Evolutionary conservation across 2,888 invertebrate species (phyloP).

Genomic region (Elegia similella): DNA sequence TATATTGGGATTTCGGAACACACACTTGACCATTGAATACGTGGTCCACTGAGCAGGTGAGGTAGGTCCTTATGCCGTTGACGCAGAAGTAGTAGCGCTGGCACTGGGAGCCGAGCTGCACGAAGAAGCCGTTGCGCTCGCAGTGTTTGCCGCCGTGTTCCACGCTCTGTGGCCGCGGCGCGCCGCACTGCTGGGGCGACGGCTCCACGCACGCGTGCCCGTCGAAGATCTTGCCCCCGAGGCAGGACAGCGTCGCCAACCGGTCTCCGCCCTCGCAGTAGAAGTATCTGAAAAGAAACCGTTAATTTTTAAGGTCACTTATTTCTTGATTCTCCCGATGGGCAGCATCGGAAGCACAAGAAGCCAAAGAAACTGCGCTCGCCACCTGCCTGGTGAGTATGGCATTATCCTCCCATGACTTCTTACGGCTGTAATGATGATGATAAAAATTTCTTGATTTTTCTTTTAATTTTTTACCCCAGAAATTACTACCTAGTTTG

Average conservation of each 20-base stretch:
- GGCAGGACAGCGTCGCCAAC: conserved; percentile 78
- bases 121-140: conserved; percentile 79
- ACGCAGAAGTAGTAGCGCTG: conserved; percentile 81
- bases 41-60: conserved; percentile 68
- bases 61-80: conserved; percentile 71
- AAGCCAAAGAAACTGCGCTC: too few relatives aligned
- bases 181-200: conserved; percentile 65
- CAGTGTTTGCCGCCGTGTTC: conserved; percentile 54
- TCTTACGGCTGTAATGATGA: too few relatives aligned
- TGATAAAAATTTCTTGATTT: neutral
- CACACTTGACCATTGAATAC: conserved; percentile 83
- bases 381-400: too few relatives aligned
- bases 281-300: conserved; percentile 67
- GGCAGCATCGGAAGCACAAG: too few relatives aligned
- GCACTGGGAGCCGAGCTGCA: conserved; percentile 74
- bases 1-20: conserved; percentile 64
- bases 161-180: conserved; percentile 38
- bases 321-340: too few relatives aligned
- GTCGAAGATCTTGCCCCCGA: conserved; percentile 81
- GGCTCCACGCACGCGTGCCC: conserved; percentile 78
- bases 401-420: too few relatives aligned
- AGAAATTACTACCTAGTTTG: too few relatives aligned
- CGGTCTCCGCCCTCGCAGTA: conserved; percentile 82
- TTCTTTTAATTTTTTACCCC: neutral
- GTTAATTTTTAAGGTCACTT: neutral